Conservation (phyloP, 2,888 invertebrate genomes). For the Onthophagus sagittarius region DNA sequence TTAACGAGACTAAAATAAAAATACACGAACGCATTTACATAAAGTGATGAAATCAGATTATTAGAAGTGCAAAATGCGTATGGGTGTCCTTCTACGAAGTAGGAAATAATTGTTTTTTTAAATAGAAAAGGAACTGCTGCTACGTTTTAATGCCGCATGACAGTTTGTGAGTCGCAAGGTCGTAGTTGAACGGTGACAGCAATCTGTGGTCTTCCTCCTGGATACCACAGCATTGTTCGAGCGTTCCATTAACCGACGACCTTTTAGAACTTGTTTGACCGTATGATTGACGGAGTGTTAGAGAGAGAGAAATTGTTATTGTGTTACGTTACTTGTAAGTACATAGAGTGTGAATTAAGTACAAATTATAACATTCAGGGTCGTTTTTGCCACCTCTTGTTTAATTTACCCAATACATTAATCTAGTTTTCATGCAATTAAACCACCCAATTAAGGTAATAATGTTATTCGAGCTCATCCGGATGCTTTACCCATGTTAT, state of each 20-base stretch:
- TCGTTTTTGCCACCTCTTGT: too few species aligned
- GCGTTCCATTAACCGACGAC: background rate
- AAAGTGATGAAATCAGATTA: background rate
- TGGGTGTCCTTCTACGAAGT: background rate
- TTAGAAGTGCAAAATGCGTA: background rate
- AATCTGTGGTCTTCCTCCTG: background rate
- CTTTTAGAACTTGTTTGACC: background rate
- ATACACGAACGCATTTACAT: background rate
- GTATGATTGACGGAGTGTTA: background rate
- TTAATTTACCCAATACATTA: too few species aligned
- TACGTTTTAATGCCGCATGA: background rate
- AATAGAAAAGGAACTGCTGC: background rate
- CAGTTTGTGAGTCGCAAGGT: background rate
- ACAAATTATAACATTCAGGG: too few species aligned
- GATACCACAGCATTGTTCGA: background rate
- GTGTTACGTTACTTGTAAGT: background rate
- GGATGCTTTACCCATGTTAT: too few species aligned
- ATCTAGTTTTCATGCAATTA: too few species aligned
- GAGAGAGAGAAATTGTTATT: background rate
- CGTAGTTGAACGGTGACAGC: background rate
- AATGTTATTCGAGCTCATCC: too few species aligned
- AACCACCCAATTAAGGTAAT: too few species aligned
- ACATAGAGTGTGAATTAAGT: too few species aligned
- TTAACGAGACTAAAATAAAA: background rate
- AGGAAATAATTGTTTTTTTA: background rate